Base-by-base conservation (phyloP, 2,113 vertebrate species). In the Psilopogon haemacephalus region DNA sequence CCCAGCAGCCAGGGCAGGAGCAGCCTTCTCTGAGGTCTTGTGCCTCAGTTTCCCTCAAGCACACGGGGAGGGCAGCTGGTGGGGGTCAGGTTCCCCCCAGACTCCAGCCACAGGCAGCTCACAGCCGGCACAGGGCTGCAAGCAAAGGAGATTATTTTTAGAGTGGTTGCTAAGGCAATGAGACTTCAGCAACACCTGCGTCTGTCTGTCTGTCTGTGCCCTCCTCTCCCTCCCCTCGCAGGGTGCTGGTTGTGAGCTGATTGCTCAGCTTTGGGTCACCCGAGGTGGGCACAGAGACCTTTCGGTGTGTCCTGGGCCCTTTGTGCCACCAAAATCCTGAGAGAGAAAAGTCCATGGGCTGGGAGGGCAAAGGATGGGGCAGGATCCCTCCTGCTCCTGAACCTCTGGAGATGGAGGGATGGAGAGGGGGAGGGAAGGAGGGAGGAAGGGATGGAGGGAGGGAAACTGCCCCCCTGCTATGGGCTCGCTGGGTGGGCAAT, bases 151-250 rank as follows among this genome's bases (percentile, higher is more conserved):
- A 78, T 84, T 95, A 88, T 95, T 94, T 95, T 95, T 94, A 92
- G 88, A 5, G 27, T 35, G 58, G 75, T 93, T 82, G 89, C 93
- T 94, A 88, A 95, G 95, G 93, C 94, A 95, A 90, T 92, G 86
- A 88, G 88, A 20, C 75, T 52, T 74, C 2, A 75, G 83, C 78
- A 18, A 46, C 3, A 0, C 58, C 60, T 64, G 5, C n/a, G 50
- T 40, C 67, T 70, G 30, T 7, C 40, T 4, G 16, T 27, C 81
- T 37, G 62, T 19, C 62, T 27, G 30, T 28, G 2, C 60, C 21
- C 85, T 59, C 48, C 21, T 46, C 63, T 32, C 63, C 33, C 69
- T 69, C 72, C 44, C n/a, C 27, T 62, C 9, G 2, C 42, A 13
- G 83, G 35, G 70, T 0, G 0, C 35, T 42, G 12, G 8, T 16